Conservation (phyloP, 2,888 invertebrate genomes). For the Napeogenes sylphis region DNA sequence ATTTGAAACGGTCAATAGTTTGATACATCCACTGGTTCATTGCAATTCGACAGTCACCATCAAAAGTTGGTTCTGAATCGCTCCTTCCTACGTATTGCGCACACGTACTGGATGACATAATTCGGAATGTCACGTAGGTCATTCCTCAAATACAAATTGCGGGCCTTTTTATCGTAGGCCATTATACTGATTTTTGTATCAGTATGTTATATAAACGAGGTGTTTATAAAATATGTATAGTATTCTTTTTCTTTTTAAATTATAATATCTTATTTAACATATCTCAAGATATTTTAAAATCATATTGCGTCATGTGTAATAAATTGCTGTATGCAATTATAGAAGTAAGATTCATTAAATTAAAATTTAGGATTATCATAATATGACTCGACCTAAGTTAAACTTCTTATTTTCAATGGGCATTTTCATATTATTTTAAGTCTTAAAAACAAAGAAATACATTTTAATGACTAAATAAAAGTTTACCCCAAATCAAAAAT, state of each 20-base stretch:
- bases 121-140: conserved; percentile 40
- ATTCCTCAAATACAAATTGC: conserved; percentile 28
- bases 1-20: background rate
- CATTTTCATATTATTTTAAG: too few relatives aligned
- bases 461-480: background rate
- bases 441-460: too few relatives aligned
- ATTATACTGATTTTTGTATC: conserved; percentile 11
- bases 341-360: too few relatives aligned
- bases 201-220: conserved; percentile 4
- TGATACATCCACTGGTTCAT: conserved; percentile 38
- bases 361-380: too few relatives aligned
- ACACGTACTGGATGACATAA: conserved; percentile 53
- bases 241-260: background rate
- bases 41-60: conserved; percentile 58
- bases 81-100: conserved; percentile 45
- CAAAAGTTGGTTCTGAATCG: conserved; percentile 56
- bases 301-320: too few relatives aligned
- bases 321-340: too few relatives aligned
- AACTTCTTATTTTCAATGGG: too few relatives aligned
- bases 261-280: background rate
- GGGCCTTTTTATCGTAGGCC: conserved; percentile 17
- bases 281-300: background rate
- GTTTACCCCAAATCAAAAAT: background rate
- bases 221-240: background rate
- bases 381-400: too few relatives aligned